Evolutionary conservation across 1,140 invertebrate genomes (phyloP).

Genomic region (Rhizoglyphus robini): DNA sequence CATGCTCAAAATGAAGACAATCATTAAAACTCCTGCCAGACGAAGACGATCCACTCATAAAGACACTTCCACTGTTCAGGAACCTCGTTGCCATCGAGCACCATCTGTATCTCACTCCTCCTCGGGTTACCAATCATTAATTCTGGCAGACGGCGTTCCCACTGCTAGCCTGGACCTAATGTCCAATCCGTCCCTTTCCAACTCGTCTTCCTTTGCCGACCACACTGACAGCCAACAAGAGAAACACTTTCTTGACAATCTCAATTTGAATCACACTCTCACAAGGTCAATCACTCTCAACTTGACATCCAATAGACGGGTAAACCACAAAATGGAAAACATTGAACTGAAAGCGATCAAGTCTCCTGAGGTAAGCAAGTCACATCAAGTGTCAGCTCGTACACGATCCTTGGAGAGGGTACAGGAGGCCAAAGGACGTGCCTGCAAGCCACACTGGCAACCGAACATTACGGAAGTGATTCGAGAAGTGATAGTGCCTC

Average conservation of each 20-base stretch:
- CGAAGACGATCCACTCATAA: not conserved
- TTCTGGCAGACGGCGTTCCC: not conserved
- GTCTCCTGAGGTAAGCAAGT: conserved; percentile 3
- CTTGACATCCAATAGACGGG: not conserved
- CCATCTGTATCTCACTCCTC: not conserved
- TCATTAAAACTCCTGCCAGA: not conserved
- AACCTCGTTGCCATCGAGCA: not conserved
- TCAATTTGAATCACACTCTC: not conserved
- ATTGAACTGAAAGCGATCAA: not conserved
- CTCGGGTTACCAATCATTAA: not conserved
- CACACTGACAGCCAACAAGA: not conserved
- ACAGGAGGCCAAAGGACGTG: not conserved
- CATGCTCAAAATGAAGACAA: not conserved
- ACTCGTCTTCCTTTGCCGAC: conserved; percentile 1
- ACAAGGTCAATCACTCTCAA: not conserved
- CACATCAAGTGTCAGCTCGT: not conserved
- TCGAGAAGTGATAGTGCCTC: conserved; percentile 20
- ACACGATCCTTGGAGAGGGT: not conserved
- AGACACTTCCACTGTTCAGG: not conserved
- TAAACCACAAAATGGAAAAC: not conserved
- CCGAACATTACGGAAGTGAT: conserved; percentile 19
- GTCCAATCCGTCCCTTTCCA: conserved; percentile 1
- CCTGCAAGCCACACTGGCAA: not conserved
- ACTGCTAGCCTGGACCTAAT: not conserved
- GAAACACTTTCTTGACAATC: not conserved